phyloP scores from a whole-genome alignment of 2,888 invertebrate genomes.

The Drosophila rubida region DNA sequence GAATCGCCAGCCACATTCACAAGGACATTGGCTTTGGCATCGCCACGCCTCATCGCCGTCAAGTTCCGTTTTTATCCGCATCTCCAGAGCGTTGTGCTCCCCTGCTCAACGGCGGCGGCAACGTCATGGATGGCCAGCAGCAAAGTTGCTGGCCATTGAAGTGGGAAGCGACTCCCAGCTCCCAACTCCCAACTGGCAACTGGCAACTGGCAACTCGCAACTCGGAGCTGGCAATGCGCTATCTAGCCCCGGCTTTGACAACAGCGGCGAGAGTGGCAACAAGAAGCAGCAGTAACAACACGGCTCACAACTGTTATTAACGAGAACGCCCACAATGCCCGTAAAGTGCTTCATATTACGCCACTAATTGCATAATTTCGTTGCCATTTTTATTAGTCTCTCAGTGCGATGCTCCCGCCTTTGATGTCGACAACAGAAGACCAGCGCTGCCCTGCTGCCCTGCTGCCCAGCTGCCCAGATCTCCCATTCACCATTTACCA shows the following conservation, averaged over 20 bases:
- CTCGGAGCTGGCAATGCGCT: too few relatives aligned
- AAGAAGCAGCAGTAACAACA: constrained; percentile 12
- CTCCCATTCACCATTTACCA: constrained; percentile 14
- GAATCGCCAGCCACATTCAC: background rate
- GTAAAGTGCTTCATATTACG: constrained; percentile 79
- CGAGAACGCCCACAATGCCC: constrained; percentile 74
- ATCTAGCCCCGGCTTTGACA: constrained; percentile 11
- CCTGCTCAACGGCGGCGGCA: constrained; percentile 5
- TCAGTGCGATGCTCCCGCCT: constrained; percentile 55
- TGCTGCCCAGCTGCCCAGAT: background rate
- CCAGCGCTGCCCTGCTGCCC: background rate
- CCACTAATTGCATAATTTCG: constrained; percentile 79
- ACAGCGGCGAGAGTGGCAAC: constrained; percentile 9
- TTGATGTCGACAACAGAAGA: constrained; percentile 65
- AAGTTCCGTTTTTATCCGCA: constrained; percentile 23
- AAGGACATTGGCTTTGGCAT: constrained; percentile 1
- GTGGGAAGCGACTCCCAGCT: background rate
- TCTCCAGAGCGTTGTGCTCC: background rate
- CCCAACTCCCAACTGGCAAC: background rate
- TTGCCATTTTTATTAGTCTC: constrained; percentile 75
- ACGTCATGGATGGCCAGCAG: constrained; percentile 40
- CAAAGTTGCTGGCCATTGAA: constrained; percentile 47
- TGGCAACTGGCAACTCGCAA: background rate
- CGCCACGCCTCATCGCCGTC: constrained; percentile 34
- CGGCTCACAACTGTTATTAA: constrained; percentile 62